Evolutionary conservation across 2,113 vertebrate species (phyloP).

Genomic region (Limanda limanda): DNA sequence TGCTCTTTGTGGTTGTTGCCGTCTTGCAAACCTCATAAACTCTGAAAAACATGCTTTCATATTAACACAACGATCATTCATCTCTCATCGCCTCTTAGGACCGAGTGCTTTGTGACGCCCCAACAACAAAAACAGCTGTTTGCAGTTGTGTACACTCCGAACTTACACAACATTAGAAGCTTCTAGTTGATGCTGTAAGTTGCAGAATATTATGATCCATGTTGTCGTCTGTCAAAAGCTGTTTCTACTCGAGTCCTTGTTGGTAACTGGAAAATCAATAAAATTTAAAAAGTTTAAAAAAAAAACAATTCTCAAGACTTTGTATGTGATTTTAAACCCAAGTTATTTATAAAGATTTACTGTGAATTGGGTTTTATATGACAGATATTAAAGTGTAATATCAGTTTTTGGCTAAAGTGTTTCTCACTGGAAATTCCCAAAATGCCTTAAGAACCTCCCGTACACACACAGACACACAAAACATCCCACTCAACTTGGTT

Average conservation of each 20-base stretch:
- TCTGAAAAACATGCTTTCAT: slow-evolving; percentile 63
- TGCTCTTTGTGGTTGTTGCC: slow-evolving; percentile 59
- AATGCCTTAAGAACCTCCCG: too few relatives aligned
- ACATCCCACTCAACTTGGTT: too few relatives aligned
- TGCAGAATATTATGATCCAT: slow-evolving; percentile 27
- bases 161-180: slow-evolving; percentile 27
- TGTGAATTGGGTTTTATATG: too few relatives aligned
- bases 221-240: slow-evolving; percentile 30
- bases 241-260: not conserved
- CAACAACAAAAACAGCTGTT: slow-evolving; percentile 52
- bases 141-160: slow-evolving; percentile 46
- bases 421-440: too few relatives aligned
- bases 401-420: too few relatives aligned
- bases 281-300: slow-evolving; percentile 4
- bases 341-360: too few relatives aligned
- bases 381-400: too few relatives aligned
- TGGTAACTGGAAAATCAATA: slow-evolving; percentile 16
- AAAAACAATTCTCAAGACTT: too few relatives aligned
- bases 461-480: too few relatives aligned
- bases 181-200: slow-evolving; percentile 46
- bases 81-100: slow-evolving; percentile 55
- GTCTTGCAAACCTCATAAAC: slow-evolving; percentile 53
- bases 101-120: slow-evolving; percentile 30
- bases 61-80: slow-evolving; percentile 57
- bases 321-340: too few relatives aligned